Conservation (phyloP, 2,888 invertebrate species). For the Iselma pallidipennis region DNA sequence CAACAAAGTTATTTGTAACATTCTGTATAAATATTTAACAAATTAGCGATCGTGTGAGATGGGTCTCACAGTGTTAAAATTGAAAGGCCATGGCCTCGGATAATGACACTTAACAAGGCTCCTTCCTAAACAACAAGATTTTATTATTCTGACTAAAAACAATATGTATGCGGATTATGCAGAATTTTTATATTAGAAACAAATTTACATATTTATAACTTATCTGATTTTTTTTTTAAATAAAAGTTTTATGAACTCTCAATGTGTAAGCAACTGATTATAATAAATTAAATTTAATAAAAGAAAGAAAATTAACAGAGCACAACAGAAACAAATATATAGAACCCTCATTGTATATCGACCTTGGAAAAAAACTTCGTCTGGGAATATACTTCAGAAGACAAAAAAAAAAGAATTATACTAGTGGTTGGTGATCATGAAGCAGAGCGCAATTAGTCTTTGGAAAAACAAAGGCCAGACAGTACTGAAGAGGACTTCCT, state of each 20-base stretch:
- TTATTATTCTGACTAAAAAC: no score
- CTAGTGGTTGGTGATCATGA: slow-evolving; percentile 10
- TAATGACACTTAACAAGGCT: slow-evolving; percentile 24
- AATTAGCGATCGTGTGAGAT: slow-evolving; percentile 13
- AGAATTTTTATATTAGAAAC: no score
- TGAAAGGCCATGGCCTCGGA: slow-evolving; percentile 23
- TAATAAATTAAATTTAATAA: neutral
- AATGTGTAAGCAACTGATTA: neutral
- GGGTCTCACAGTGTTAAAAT: neutral
- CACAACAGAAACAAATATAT: no score
- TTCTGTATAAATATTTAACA: slow-evolving; percentile 1
- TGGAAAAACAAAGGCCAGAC: slow-evolving; percentile 20
- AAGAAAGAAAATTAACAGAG: slow-evolving; percentile 10
- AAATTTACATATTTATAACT: no score
- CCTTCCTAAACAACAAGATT: slow-evolving; percentile 10
- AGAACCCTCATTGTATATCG: slow-evolving; percentile 9
- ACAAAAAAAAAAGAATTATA: no score
- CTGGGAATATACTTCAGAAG: slow-evolving; percentile 17
- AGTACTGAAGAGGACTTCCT: slow-evolving; percentile 15
- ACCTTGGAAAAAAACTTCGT: slow-evolving; percentile 11
- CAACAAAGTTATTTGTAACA: no score
- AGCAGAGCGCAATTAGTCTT: slow-evolving; percentile 18
- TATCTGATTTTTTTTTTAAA: no score
- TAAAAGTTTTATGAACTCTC: no score
- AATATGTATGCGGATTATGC: no score